Evolutionary conservation across 2,888 invertebrate species (phyloP), one percentile per base, ranked within the genome.

Genomic region (Blera fallax): DNA sequence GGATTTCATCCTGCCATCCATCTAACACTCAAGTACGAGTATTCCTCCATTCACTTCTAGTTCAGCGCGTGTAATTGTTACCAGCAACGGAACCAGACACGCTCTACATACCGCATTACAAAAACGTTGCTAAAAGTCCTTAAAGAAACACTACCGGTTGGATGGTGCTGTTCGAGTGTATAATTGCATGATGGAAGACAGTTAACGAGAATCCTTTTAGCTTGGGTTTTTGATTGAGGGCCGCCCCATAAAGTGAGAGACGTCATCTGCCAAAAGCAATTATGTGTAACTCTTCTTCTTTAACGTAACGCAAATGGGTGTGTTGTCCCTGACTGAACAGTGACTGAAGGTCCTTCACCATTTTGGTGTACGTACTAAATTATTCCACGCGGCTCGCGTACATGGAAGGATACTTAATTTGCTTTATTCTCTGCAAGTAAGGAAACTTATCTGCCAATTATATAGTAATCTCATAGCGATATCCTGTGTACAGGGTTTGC

Each of bases 201-300:
- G 70, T 85, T 85, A 85, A 85, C 84, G 80, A 81, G 84, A 85
- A 81, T 85, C 84, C 84, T 85, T 85, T 85, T 81, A 80, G 80
- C 80, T 40, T 11, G 76, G 56, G 65, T 80, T 69, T 79, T 85
- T 81, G 80, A 85, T 76, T 76, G 65, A 76, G 80, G 54, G 48
- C 45, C 56, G 37, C 45, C 69, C 52, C 65, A 54, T 74, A 79
- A 73, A 56, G 62, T 62, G 62, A 50, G 79, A 79, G 73, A 73
- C 83, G 73, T 70, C 84, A 81, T 85, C 80, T 84, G 79, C 73
- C 83, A 84, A 52, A 27, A 84, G 64, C 74, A 74, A 84, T 80
- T 84, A 80, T 58, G 48, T 58, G 58, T 56, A 73, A 69, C 67
- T 73, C 65, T 65, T 67, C 45, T 43, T 48, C 21, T 69, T 52